Evolutionary conservation across 2,888 invertebrate genomes (phyloP), one percentile per base, ranked within the genome.

Genomic region (Cremastobaeus sp.): DNA sequence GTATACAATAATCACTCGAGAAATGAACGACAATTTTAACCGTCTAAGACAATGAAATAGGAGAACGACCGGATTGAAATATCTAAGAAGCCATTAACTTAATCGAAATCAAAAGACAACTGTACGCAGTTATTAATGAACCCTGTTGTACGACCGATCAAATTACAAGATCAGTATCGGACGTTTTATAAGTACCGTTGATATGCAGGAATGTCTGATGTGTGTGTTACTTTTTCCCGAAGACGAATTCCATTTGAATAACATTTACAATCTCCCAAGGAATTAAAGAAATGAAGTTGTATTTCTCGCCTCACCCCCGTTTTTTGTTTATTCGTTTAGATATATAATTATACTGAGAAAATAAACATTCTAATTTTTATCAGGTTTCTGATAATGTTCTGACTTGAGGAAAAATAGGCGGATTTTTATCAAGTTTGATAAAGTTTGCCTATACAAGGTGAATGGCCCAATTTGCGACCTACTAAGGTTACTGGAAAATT

Each of bases 51-150:
- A 48, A 41, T 57, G 54, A 64, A 71, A 64, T 39, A 57, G 32
- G 57, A 71, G 71, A 64, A 62, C 50, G 39, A 15, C 37, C 20
- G 43, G 41, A 57, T 48, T 59, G 25, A 50, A 68, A 62, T 54
- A 60, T 60, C 37, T 45, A 54, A 37, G 68, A 45, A 55, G 48
- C 39, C 55, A 54, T 70, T 70, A 62, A 62, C 32, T 62, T 62
- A 14, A 48, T 62, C 62, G 34, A 25, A 47, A 43, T 62, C 62
- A 41, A 25, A 47, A 43, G 47, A 69, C 70, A 60, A 62, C 70
- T 47, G 37, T 52, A 69, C 52, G 52, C 52, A 54, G 47, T 54
- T 59, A 54, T 70, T 62, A 70, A 70, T 41, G 54, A 70, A 62
- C n/a, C 47, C 11, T 15, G 28, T 41, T 57, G 54, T 48, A 41